Base-by-base conservation (phyloP, 2,888 invertebrate species). In the Anagyrus pseudococci region DNA sequence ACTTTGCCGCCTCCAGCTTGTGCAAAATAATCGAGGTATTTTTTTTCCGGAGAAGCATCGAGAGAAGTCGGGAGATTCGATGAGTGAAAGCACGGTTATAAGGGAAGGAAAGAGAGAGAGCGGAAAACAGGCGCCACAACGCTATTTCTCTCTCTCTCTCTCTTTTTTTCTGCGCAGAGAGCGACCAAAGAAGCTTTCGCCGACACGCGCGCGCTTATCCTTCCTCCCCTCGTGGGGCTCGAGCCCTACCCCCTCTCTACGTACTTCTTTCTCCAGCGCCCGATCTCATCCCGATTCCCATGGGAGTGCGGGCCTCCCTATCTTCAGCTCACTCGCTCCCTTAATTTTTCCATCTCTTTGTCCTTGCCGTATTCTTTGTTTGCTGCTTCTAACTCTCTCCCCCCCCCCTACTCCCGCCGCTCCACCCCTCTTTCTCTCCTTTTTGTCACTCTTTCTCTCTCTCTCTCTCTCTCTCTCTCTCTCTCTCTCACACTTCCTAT, bases 271-370 rank as follows among this genome's bases (percentile, higher is more conserved):
- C 37, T 58, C 48, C 6, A 37, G n/a, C 29, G 10, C 26, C 25
- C 48, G 22, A 22, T 48, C 48, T n/a, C 17, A 8, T 37, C 22
- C 22, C 44, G 22, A 44, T 44, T 44, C 44, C 44, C 44, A 17
- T 4, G 44, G 44, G 44, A 44, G 13, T 17, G 29, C 57, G 22
- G n/a, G n/a, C n/a, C n/a, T n/a, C n/a, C n/a, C n/a, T n/a, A n/a
- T n/a, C n/a, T n/a, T n/a, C n/a, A n/a, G n/a, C n/a, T n/a, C 59
- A 44, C 25, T 55, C 48, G 59, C 62, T 58, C 65, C 58, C 59
- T 65, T 56, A 58, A 49, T 58, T 62, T 66, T 60, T 58, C 65
- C 62, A 62, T 62, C 58, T 66, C 64, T 60, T 62, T 63, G 62
- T 60, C 64, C 62, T 60, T 59, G 53, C 44, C 50, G 8, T 37